Percentiles rank a stretch among this genome's conserved stretches.
These are phyloP conservation scores for Gadopsis marmoratus DNA, from an alignment of 2,797 vertebrate genomes.

Conservation along the genomic window DNA sequence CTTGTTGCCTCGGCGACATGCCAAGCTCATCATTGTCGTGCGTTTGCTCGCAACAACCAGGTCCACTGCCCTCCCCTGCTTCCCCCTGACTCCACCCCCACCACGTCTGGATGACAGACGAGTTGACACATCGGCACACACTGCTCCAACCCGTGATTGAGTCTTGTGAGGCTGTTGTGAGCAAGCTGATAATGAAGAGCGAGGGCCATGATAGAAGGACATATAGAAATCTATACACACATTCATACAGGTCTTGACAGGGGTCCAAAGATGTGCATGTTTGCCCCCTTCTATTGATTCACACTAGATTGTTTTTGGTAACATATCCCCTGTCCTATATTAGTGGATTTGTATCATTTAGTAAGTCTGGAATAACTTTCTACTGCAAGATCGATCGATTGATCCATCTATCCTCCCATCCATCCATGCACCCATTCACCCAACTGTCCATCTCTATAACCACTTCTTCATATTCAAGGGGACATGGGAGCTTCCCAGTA, in stretches of 20 bases:
- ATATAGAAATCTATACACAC: slow-evolving; percentile 21
- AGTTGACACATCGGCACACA: slow-evolving; percentile 52
- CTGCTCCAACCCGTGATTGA: slow-evolving; percentile 63
- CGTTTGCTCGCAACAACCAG: slow-evolving; percentile 49
- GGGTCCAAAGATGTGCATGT: slow-evolving; percentile 1
- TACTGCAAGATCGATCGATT: slow-evolving; percentile 15
- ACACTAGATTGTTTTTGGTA: slow-evolving; percentile 10
- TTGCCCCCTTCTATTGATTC: slow-evolving; percentile 21
- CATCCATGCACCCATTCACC: no score
- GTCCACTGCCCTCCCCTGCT: slow-evolving; percentile 27
- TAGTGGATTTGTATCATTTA: slow-evolving; percentile 10
- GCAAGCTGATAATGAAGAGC: slow-evolving; percentile 58
- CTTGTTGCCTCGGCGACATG: slow-evolving; percentile 73
- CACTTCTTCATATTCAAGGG: slow-evolving; percentile 19
- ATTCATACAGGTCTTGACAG: background rate
- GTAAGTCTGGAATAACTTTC: background rate
- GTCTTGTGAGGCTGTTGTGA: slow-evolving; percentile 55
- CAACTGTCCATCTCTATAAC: no score
- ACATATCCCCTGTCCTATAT: background rate
- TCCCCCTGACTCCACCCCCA: slow-evolving; percentile 42
- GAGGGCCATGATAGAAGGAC: slow-evolving; percentile 35
- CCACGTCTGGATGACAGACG: slow-evolving; percentile 68
- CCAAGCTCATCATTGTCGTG: slow-evolving; percentile 71
- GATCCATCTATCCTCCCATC: slow-evolving; percentile 1
- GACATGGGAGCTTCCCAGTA: background rate